Conservation (phyloP, 2,888 invertebrate genomes). For the Ethmia dodecea region DNA sequence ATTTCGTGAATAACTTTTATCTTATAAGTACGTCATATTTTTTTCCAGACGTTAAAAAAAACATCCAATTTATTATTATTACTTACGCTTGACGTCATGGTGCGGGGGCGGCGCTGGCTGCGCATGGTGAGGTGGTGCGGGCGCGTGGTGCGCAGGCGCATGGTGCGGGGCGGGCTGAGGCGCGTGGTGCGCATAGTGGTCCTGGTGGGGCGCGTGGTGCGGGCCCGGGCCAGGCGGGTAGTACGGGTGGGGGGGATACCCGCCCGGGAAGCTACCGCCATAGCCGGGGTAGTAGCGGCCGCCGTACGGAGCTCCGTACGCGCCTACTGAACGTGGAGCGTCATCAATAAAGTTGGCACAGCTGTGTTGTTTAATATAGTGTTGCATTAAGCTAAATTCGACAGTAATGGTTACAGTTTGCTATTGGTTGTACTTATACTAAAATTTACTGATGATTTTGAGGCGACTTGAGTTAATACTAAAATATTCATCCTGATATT, state of each 20-base stretch:
- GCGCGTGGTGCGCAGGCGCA: slow-evolving; percentile 13
- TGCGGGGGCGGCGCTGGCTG: slow-evolving; percentile 22
- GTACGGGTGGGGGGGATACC: slow-evolving; percentile 28
- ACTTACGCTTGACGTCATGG: slow-evolving; percentile 3
- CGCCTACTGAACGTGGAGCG: slow-evolving; percentile 15
- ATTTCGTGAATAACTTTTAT: too few species aligned
- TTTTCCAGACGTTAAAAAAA: too few species aligned
- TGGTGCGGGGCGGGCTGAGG: slow-evolving; percentile 14
- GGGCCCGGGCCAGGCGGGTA: slow-evolving; percentile 30
- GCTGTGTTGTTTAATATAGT: too few species aligned
- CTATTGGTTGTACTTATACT: too few species aligned
- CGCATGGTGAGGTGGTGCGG: slow-evolving; percentile 25
- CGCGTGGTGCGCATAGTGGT: slow-evolving; percentile 32
- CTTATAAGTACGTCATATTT: too few species aligned
- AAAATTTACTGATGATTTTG: too few species aligned
- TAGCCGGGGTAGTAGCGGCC: slow-evolving; percentile 58
- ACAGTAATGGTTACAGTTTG: too few species aligned
- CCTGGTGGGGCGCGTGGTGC: slow-evolving; percentile 35
- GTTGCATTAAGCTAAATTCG: too few species aligned
- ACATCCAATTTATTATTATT: too few species aligned
- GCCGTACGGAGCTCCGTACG: slow-evolving; percentile 53
- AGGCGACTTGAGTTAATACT: too few species aligned
- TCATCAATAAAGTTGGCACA: too few species aligned
- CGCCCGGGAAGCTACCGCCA: slow-evolving; percentile 44
- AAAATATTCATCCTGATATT: too few species aligned